Evolutionary conservation across 2,113 vertebrate genomes (phyloP), one percentile per base, ranked within the genome.

Genomic region (Cygnus buccinator): DNA sequence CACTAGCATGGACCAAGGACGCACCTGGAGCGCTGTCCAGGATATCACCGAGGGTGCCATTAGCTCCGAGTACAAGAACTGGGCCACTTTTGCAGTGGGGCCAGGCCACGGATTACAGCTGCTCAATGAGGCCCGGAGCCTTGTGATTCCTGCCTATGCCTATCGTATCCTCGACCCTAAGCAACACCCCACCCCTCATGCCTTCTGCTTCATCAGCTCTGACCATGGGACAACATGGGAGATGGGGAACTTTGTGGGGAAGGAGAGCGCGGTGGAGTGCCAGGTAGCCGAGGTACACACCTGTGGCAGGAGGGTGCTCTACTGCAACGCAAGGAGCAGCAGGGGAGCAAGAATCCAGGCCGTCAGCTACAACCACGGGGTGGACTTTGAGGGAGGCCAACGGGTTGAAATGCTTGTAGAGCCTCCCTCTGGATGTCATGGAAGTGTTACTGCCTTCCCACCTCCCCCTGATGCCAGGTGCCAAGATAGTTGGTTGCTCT

Each of bases 11-110:
- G 98, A 99, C 84, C 88, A 96, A 0, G 99, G 99, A 2, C 75
- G 29, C 58, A 99, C 98, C 82, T 99, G 99, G 99, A 98, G 98
- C 70, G 2, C 95, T 1, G 90, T 89, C 77, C 98, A 62, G 2
- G 99, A 99, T 95, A 93, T 99, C 59, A 99, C 99, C 0, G 22
- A 95, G 7, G 20, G 33, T 0, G 97, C 98, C 89, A 98, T 99
- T 7, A 98, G 98, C 66, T 88, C 77, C 0, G 90, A 95, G 82
- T 67, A 96, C 76, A 44, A 66, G 10, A 97, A 98, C 5, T 99
- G 99, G 99, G 99, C 99, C 84, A 99, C 99, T 0, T 99, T 99
- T 11, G 99, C 98, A 0, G 98, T 99, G 77, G 99, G 99, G 6
- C 99, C 99, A 0, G 99, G 99, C 6, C 99, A 99, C 8, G 98